Evolutionary conservation across 1,140 invertebrate species (phyloP), one percentile per base, ranked within the genome.

Genomic region (Atopsyche davidsoni): DNA sequence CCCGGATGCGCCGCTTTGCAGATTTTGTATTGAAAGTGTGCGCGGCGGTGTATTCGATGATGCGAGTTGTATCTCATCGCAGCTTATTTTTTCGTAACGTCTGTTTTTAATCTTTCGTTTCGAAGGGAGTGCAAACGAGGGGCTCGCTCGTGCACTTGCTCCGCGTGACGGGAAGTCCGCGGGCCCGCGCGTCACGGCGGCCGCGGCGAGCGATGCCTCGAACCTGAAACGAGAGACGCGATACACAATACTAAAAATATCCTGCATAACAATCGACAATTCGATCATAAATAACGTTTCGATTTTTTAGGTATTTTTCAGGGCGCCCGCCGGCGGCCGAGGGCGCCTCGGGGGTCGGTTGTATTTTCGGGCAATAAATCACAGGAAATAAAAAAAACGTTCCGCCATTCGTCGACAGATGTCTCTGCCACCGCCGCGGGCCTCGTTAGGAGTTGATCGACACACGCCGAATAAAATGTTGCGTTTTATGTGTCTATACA

Each of bases 21-120:
- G n/a, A n/a, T n/a, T 50, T 50, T 50, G 39, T 51, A 51, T 51
- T 51, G 45, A 51, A 51, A 51, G 48, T 43, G 34, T 50, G 45
- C 45, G 41, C 48, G 45, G 45, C 31, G 48, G 48, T 48, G 46
- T 28, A 48, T 40, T 48, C 41, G 36, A 48, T 48, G 46, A 48
- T 23, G 46, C 46, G n/a, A n/a, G n/a, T n/a, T n/a, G n/a, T 34
- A 39, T 48, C 46, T 7, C 24, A n/a, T n/a, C n/a, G 23, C 35
- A 25, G 25, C 36, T 38, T 46, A 25, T 46, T 32, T 46, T 46
- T 46, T 38, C 45, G 39, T 38, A 36, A 46, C 41, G 39, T 50
- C 48, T 51, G 48, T 22, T 51, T 51, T 44, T 51, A 51, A 51
- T 51, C 48, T 44, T 24, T 51, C 48, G 41, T 51, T 51, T 42